Percentiles rank a stretch among this genome's conserved stretches.
These are phyloP conservation scores for Anthopleura sola DNA, from an alignment of 64 coral and sea anemone genomes.

Conservation along the genomic window DNA sequence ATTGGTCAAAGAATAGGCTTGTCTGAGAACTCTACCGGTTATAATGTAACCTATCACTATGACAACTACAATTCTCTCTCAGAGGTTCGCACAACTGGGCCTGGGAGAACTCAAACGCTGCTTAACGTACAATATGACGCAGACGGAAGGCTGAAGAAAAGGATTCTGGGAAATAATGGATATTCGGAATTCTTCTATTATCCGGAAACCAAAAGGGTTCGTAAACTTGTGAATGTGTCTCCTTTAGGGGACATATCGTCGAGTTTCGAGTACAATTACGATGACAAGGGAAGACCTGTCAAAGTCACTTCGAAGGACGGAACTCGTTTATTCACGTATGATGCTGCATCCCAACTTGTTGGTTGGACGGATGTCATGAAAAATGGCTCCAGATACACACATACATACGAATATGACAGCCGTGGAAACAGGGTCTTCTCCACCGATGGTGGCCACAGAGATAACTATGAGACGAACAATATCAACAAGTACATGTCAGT, in stretches of 20 bases:
- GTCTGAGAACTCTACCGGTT: constrained; percentile 32
- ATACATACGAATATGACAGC: constrained; percentile 44
- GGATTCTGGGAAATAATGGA: constrained; percentile 50
- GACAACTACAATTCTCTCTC: constrained; percentile 41
- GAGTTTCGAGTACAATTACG: constrained; percentile 69
- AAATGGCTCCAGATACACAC: constrained; percentile 9
- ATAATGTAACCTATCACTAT: constrained; percentile 43
- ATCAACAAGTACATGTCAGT: constrained; percentile 65
- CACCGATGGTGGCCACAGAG: constrained; percentile 27
- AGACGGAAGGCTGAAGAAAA: constrained; percentile 32
- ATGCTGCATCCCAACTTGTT: constrained; percentile 58
- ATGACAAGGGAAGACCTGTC: constrained; percentile 56
- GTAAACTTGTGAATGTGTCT: constrained; percentile 35
- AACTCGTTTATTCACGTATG: constrained; percentile 59
- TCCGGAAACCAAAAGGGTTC: constrained; percentile 23
- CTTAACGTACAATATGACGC: constrained; percentile 47
- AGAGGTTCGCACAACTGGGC: neutral
- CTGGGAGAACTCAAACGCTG: constrained; percentile 10
- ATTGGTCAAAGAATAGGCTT: constrained; percentile 52
- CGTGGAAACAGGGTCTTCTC: constrained; percentile 56
- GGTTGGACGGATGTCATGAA: constrained; percentile 38
- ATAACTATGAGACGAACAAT: constrained; percentile 42
- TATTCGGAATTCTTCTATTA: constrained; percentile 35
- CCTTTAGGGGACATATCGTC: constrained; percentile 31
- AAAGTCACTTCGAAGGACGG: constrained; percentile 48